These are phyloP conservation scores for Rhimphoctona megacephalus DNA, from an alignment of 2,888 invertebrate genomes.

Conservation along the genomic window DNA sequence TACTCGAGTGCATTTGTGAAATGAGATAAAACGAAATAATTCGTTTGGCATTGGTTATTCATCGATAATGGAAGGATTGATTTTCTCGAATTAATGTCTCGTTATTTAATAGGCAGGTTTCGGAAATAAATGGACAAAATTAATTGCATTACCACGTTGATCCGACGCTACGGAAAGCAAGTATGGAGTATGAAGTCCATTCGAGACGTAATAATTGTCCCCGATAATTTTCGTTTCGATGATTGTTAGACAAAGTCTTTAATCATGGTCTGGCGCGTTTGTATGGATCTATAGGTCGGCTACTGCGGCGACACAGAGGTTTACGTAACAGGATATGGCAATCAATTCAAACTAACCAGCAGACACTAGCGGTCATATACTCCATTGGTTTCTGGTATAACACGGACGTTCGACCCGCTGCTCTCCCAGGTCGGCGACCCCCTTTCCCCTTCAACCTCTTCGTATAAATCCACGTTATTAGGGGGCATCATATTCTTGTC, in stretches of 20 bases:
- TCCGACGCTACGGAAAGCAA: too few species aligned
- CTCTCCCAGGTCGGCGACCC: conserved; percentile 69
- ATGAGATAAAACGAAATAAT: too few species aligned
- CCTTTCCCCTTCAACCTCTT: conserved; percentile 75
- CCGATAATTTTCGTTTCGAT: conserved; percentile 44
- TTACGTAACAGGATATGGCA: conserved; percentile 83
- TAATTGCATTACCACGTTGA: too few species aligned
- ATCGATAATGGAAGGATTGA: too few species aligned
- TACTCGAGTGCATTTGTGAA: too few species aligned
- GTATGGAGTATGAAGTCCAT: not conserved
- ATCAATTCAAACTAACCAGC: conserved; percentile 84
- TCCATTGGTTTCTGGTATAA: conserved; percentile 73
- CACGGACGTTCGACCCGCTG: conserved; percentile 75
- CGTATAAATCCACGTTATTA: conserved; percentile 84
- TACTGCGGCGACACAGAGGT: conserved; percentile 36
- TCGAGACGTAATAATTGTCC: conserved; percentile 19
- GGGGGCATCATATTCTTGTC: conserved; percentile 82
- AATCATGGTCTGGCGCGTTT: conserved; percentile 60
- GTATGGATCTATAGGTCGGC: conserved; percentile 65
- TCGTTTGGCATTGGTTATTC: too few species aligned
- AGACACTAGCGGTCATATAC: conserved; percentile 38
- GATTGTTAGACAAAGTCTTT: conserved; percentile 66
- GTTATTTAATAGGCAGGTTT: too few species aligned
- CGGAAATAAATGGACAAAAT: too few species aligned
- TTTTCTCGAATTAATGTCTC: too few species aligned